Conservation (phyloP, 2,888 invertebrate genomes). For the Ennomos quercinarius region DNA sequence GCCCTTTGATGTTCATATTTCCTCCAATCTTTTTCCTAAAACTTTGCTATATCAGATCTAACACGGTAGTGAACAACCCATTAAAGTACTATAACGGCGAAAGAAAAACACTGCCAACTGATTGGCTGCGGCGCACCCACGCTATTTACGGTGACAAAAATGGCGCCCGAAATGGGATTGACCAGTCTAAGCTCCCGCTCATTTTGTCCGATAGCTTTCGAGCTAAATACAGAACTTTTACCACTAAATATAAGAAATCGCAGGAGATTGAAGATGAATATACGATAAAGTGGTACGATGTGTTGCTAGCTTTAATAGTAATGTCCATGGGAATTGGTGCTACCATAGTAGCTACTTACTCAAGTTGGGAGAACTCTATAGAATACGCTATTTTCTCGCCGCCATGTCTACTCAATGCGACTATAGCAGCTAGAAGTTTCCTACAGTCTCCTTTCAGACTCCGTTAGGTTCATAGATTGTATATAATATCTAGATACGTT, state of each 20-base stretch:
- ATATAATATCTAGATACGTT: no score
- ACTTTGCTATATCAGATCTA: constrained; percentile 83
- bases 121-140: constrained; percentile 21
- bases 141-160: constrained; percentile 17
- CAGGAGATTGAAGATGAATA: constrained; percentile 52
- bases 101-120: constrained; percentile 14
- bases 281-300: constrained; percentile 74
- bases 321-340: constrained; percentile 87
- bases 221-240: constrained; percentile 67
- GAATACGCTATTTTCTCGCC: constrained; percentile 88
- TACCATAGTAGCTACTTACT: constrained; percentile 89
- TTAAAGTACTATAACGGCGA: constrained; percentile 20
- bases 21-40: constrained; percentile 93
- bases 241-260: constrained; percentile 43
- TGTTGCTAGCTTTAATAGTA: constrained; percentile 83
- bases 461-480: no score
- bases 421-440: constrained; percentile 73
- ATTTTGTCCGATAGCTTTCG: constrained; percentile 43
- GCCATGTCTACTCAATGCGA: constrained; percentile 89
- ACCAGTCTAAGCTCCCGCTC: constrained; percentile 59
- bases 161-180: constrained; percentile 31
- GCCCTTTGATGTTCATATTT: constrained; percentile 93
- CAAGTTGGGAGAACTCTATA: constrained; percentile 88
- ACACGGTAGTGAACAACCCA: constrained; percentile 39
- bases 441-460: constrained; percentile 35